Conservation (phyloP, 1,140 invertebrate species). For the Camponotus pennsylvanicus region DNA sequence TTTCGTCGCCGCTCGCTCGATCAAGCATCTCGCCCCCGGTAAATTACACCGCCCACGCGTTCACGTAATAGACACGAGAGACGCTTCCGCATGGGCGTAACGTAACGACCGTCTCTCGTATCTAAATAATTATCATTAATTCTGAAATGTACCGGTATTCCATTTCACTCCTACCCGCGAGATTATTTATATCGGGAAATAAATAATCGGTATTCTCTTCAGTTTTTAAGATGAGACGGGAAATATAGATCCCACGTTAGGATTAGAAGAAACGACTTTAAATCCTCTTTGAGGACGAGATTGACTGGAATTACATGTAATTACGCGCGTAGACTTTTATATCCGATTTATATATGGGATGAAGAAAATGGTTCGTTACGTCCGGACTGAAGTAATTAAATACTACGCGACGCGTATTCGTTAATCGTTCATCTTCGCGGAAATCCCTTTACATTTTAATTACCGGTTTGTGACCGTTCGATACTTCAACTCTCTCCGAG, state of each 20-base stretch:
- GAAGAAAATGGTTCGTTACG: neutral
- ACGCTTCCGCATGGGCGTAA: slow-evolving; percentile 23
- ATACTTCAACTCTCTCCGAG: neutral
- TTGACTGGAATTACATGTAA: slow-evolving; percentile 39
- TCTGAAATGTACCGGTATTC: neutral
- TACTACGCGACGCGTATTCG: neutral
- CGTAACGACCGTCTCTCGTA: neutral
- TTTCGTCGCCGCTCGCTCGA: neutral
- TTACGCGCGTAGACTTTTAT: slow-evolving; percentile 52
- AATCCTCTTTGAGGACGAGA: neutral
- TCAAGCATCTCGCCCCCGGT: neutral
- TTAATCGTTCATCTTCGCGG: slow-evolving; percentile 17
- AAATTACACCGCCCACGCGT: slow-evolving; percentile 28
- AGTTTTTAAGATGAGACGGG: neutral
- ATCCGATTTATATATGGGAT: neutral
- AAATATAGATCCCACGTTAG: slow-evolving; percentile 10
- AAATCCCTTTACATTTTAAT: slow-evolving; percentile 4
- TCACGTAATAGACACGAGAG: neutral
- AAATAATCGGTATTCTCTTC: neutral
- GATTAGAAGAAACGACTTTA: no score
- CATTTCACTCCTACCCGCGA: neutral
- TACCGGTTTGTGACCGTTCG: neutral
- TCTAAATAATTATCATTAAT: slow-evolving; percentile 22
- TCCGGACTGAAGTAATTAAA: neutral
- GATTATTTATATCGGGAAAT: neutral